Evolutionary conservation across 1,140 invertebrate genomes (phyloP), one percentile per base, ranked within the genome.

Genomic region (Aporrectodea caliginosa): DNA sequence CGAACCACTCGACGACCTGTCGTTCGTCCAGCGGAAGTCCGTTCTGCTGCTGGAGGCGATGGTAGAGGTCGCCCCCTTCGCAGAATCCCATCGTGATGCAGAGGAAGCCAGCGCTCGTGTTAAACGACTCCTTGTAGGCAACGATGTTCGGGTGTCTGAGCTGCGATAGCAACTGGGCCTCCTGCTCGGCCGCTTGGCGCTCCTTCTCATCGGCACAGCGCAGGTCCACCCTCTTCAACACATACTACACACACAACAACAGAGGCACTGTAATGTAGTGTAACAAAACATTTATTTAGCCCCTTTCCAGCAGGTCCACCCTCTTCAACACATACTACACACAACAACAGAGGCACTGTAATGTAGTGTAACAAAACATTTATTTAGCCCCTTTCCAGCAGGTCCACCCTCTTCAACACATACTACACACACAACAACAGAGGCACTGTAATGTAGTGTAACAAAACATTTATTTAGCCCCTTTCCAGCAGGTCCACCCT

Each of bases 71-170:
- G 22, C 90, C 90, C 69, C 89, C 89, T 79, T 90, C 90, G 84
- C 90, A 90, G 77, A 86, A 91, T 80, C 89, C 87, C 90, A 91
- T 91, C 14, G 90, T 89, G 79, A 91, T 90, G 80, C 88, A 89
- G 2, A 91, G 82, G 80, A 84, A 88, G 1, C 88, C 88, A 58
- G 89, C 86, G 35, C 83, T 80, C 14, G 85, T 82, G 43, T 89
- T 85, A 85, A 91, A 91, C 1, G 89, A 90, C 76, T 91, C 89
- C 80, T 90, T 88, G 79, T 91, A 91, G 0, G 88, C 84, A 30
- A 91, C 90, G 80, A 91, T 90, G 82, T 91, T 90, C 43, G 89
- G 89, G 81, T 91, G 90, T 78, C 89, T 89, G 35, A 91, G 83
- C 75, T 88, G 87, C 6, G 87, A 88, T n/a, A 91, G 82, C 16